Conservation (phyloP, 1,140 invertebrate species). For the Aethina tumida region DNA sequence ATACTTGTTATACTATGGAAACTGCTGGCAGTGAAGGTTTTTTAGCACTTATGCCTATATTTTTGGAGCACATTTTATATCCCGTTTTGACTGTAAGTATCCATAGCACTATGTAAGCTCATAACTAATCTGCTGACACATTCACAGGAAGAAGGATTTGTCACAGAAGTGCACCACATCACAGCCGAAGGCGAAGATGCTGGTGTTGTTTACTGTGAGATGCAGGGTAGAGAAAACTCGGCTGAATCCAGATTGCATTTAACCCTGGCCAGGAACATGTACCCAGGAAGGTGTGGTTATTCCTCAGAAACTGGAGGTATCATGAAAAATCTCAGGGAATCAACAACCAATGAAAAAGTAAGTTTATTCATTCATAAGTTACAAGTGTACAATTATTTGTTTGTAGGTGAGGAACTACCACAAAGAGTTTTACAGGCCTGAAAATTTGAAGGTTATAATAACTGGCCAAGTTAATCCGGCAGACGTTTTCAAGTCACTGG, state of each 20-base stretch:
- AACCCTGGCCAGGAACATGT: constrained; percentile 56
- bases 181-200: constrained; percentile 79
- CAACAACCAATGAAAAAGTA: constrained; percentile 73
- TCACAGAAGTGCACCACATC: constrained; percentile 88
- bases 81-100: constrained; percentile 64
- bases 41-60: constrained; percentile 78
- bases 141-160: constrained; percentile 58
- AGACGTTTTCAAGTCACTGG: constrained; percentile 64
- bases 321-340: constrained; percentile 72
- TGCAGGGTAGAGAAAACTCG: constrained; percentile 77
- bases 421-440: constrained; percentile 78
- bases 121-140: neutral
- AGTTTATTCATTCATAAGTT: constrained; percentile 12
- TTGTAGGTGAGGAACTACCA: constrained; percentile 69
- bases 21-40: constrained; percentile 83
- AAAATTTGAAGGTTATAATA: constrained; percentile 79
- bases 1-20: constrained; percentile 81
- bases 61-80: constrained; percentile 81
- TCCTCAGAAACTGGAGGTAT: constrained; percentile 76
- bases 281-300: constrained; percentile 73
- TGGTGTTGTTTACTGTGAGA: constrained; percentile 90
- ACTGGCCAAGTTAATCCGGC: constrained; percentile 68
- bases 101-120: constrained; percentile 8
- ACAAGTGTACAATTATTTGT: constrained; percentile 10
- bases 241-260: constrained; percentile 58